phyloP scores from a whole-genome alignment of 2,888 invertebrate species.

The Capitulum mitella region DNA sequence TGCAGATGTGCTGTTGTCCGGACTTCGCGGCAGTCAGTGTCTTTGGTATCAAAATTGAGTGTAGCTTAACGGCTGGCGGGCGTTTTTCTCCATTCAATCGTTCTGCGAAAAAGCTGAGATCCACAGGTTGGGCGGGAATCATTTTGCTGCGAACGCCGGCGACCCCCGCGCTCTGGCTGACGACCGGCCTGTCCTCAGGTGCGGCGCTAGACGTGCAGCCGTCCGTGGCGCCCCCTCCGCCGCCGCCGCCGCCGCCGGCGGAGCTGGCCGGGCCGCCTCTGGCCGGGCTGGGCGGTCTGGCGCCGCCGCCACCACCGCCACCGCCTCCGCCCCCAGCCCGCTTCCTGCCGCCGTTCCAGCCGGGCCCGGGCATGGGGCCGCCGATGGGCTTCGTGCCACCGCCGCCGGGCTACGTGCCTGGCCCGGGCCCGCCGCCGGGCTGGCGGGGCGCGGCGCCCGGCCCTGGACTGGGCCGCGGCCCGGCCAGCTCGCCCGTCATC shows the following conservation, averaged over 20 bases:
- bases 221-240: neutral
- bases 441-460: neutral
- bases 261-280: neutral
- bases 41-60: too few species aligned
- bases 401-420: neutral
- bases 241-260: neutral
- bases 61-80: too few species aligned
- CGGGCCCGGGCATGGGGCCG: neutral
- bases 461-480: neutral
- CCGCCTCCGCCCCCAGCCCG: neutral
- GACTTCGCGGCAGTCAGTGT: too few species aligned
- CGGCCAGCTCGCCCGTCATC: neutral
- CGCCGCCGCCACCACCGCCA: neutral
- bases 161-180: too few species aligned
- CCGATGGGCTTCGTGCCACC: neutral
- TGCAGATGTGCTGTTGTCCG: too few species aligned
- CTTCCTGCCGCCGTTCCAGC: neutral
- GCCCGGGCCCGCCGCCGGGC: conserved; percentile 1
- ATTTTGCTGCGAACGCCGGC: too few species aligned
- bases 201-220: too few species aligned
- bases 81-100: too few species aligned
- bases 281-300: neutral
- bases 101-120: too few species aligned
- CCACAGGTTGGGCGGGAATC: too few species aligned
- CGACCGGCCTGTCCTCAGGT: too few species aligned